Percentiles rank a stretch among this genome's conserved stretches.
Evolutionary conservation across 1,140 invertebrate species (phyloP).

Genomic region (Bombus balteatus): DNA sequence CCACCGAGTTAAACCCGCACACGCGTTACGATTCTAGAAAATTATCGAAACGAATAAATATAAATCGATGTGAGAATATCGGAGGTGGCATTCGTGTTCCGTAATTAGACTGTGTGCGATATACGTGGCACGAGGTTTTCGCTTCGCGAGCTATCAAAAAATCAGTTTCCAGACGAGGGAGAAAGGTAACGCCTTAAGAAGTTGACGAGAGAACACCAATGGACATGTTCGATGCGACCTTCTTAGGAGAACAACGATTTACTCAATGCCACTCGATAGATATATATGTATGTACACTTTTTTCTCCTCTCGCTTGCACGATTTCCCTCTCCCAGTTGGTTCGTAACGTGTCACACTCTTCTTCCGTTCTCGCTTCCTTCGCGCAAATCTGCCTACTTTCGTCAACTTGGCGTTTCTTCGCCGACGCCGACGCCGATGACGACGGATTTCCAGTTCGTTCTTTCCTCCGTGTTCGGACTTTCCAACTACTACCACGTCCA

Average conservation of each 20-base stretch:
- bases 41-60: too few species aligned
- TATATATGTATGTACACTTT: neutral
- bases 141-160: neutral
- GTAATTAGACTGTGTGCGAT: neutral
- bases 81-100: neutral
- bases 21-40: constrained; percentile 1
- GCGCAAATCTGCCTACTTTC: constrained; percentile 46
- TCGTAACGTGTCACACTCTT: constrained; percentile 23
- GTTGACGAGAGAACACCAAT: neutral
- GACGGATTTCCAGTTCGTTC: constrained; percentile 54
- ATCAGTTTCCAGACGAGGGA: neutral
- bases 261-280: neutral
- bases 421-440: constrained; percentile 54
- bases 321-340: constrained; percentile 6
- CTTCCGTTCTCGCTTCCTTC: constrained; percentile 59
- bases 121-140: constrained; percentile 8
- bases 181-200: neutral
- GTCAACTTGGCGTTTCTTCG: constrained; percentile 58
- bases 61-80: neutral
- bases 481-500: constrained; percentile 66
- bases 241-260: constrained; percentile 13
- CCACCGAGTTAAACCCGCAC: neutral
- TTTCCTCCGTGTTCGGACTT: constrained; percentile 65
- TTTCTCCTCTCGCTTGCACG: constrained; percentile 33
- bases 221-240: neutral